Evolutionary conservation across 2,797 vertebrate species (phyloP).

Genomic region (Poecilia velifera): DNA sequence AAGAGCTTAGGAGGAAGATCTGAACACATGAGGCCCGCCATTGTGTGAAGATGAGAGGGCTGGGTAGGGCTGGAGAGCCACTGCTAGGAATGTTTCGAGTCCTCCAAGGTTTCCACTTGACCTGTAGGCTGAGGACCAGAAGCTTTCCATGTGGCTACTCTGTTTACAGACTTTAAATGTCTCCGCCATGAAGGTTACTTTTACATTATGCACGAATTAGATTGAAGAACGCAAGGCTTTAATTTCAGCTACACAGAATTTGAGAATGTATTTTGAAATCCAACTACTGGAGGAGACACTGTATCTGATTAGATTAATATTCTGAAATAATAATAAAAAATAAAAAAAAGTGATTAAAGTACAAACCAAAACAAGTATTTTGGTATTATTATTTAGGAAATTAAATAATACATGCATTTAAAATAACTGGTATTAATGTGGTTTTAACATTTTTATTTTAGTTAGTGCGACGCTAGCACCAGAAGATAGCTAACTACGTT

Average conservation of each 20-base stretch:
- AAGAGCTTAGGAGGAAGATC: conserved; percentile 60
- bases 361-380: too few relatives aligned
- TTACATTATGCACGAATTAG: conserved; percentile 6
- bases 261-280: conserved; percentile 13
- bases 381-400: too few relatives aligned
- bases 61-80: conserved; percentile 53
- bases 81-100: conserved; percentile 53
- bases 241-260: conserved; percentile 1
- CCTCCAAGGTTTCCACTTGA: conserved; percentile 62
- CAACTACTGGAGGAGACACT: background rate
- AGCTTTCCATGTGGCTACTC: conserved; percentile 29
- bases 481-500: background rate
- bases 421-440: background rate
- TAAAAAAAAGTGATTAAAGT: too few relatives aligned
- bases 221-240: conserved; percentile 18
- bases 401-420: background rate
- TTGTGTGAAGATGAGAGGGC: conserved; percentile 68
- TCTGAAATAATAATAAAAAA: background rate
- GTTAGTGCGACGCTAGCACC: background rate
- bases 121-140: conserved; percentile 51
- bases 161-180: conserved; percentile 27
- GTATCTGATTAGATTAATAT: background rate
- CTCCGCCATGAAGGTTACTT: conserved; percentile 13
- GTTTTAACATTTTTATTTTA: background rate
- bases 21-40: conserved; percentile 55